Conservation (phyloP, 2,113 vertebrate genomes). For the Mesoclemmys tuberculata region DNA sequence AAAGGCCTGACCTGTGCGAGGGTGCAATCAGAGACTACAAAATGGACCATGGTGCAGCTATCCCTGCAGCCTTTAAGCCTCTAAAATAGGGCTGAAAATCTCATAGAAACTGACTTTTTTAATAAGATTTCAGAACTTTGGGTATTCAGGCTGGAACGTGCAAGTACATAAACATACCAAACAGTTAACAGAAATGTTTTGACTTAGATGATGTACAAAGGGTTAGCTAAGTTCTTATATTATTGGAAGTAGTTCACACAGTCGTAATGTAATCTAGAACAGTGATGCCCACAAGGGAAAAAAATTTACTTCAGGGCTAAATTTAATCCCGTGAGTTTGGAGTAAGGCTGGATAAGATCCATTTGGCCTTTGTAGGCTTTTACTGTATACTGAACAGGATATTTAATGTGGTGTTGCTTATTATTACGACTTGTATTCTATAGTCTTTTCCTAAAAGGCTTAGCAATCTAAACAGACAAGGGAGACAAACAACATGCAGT, state of each 20-base stretch:
- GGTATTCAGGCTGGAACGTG: neutral
- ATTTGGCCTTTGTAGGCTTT: neutral
- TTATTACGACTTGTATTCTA: neutral
- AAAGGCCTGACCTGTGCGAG: neutral
- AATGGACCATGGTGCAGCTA: neutral
- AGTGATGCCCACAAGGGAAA: neutral
- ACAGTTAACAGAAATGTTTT: neutral
- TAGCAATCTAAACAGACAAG: neutral
- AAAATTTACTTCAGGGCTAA: neutral
- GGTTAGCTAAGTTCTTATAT: neutral
- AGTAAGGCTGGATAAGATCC: neutral
- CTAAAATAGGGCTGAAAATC: neutral
- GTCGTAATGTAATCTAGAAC: neutral
- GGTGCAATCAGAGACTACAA: neutral
- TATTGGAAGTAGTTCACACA: neutral
- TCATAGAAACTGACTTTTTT: neutral
- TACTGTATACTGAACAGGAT: neutral
- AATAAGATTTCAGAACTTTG: neutral
- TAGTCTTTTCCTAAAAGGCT: neutral
- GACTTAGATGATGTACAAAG: rapidly evolving
- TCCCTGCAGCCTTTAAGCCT: neutral
- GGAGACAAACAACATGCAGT: neutral
- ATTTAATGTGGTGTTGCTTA: neutral
- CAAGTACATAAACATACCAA: neutral
- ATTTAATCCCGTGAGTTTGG: neutral